Conservation (phyloP, 2,797 vertebrate genomes). For the Galago senegalensis region DNA sequence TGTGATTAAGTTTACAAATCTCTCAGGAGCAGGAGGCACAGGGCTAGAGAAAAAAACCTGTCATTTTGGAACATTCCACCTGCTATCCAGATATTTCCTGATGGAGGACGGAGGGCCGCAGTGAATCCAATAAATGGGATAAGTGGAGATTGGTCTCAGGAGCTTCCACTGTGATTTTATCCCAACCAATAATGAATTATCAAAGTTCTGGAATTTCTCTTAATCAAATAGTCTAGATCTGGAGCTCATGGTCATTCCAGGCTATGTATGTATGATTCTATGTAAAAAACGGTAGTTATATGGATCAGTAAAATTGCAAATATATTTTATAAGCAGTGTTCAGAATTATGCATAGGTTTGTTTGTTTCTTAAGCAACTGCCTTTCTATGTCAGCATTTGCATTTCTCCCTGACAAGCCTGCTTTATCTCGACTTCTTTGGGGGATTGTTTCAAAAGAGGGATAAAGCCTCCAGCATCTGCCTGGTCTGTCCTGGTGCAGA, state of each 20-base stretch:
- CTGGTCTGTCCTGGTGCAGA: conserved; percentile 54
- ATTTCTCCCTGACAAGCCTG: conserved; percentile 6
- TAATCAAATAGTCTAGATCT: conserved; percentile 6
- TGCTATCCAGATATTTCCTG: background rate
- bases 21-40: background rate
- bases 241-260: background rate
- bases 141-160: background rate
- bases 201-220: background rate
- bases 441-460: conserved; percentile 47
- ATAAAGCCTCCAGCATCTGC: conserved; percentile 31
- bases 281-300: background rate
- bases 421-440: background rate
- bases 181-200: background rate
- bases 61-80: background rate
- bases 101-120: background rate
- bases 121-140: conserved; percentile 1
- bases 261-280: background rate
- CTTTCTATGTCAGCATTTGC: conserved; percentile 51
- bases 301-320: background rate
- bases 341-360: conserved; percentile 13
- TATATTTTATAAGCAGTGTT: conserved; percentile 25
- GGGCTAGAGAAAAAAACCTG: background rate
- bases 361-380: conserved; percentile 19
- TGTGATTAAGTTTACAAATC: background rate
- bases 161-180: background rate